Evolutionary conservation across 2,113 vertebrate species (phyloP), one percentile per base, ranked within the genome.

Genomic region (Apodemus sylvaticus): DNA sequence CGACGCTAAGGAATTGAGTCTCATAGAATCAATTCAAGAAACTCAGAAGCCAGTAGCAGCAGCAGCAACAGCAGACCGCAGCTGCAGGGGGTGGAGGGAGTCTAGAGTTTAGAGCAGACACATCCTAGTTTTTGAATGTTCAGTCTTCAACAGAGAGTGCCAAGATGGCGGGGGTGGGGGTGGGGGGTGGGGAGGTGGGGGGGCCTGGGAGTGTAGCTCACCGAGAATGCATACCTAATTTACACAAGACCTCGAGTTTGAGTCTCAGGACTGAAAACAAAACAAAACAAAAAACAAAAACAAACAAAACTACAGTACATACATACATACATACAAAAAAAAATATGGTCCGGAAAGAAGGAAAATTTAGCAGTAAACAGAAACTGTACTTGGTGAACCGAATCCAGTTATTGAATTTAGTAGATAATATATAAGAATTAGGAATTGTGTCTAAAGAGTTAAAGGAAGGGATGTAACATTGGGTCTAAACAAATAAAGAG

Each of bases 401-500:
- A 29, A 17, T 60, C 26, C 51, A 42, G 12, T 85, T 58, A 3
- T 51, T 93, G 60, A 31, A 86, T 45, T 93, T 89, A 91, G 2
- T 73, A 94, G 74, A 92, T 13, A 81, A 45, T 45, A 51, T 29
- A 24, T 71, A 93, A 79, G 74, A 85, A 81, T 53, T 92, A 60
- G 22, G 10, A 70, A 53, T 20, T 34, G 19, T 60, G 24, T 93
- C 29, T 60, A 79, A 68, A 42, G 55, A 81, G 70, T 94, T 86
- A 87, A 96, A 96, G 45, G 36, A 82, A 90, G 92, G 36, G 29
- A 58, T 48, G 14, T 91, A 93, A 55, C 88, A 66, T 31, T 58
- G 76, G 39, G 11, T 58, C 51, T 88, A 6, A 48, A 10, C n/a
- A 70, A 83, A 70, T 93, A 93, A 91, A 78, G 26, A 91, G 51